These are phyloP conservation scores for Oryzias javanicus DNA, from an alignment of 2,113 vertebrate species.

Conservation along the genomic window DNA sequence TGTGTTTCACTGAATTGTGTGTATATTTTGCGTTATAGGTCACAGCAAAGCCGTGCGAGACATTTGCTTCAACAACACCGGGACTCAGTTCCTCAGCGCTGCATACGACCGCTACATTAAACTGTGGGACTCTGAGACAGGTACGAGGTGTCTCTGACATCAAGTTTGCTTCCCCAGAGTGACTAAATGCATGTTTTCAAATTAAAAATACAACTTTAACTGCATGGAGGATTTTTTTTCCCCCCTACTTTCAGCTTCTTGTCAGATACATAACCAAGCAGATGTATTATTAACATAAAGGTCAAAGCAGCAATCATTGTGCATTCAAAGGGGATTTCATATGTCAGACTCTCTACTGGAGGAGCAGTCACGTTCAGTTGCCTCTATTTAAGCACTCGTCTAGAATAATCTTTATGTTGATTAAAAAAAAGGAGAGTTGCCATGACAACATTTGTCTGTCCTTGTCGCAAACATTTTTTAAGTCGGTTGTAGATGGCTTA, in stretches of 20 bases:
- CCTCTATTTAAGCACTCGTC: not conserved
- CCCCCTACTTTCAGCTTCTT: too few species aligned
- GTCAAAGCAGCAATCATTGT: not conserved
- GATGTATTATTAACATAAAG: not conserved
- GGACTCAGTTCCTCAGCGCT: constrained; percentile 92
- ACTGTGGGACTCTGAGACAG: constrained; percentile 97
- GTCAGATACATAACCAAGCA: not conserved
- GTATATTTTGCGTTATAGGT: constrained; percentile 71
- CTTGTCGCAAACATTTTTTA: too few species aligned
- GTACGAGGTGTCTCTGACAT: constrained; percentile 66
- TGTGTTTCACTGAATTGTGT: constrained; percentile 12
- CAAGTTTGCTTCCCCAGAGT: not conserved
- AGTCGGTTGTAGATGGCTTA: too few species aligned
- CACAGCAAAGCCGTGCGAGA: constrained; percentile 98
- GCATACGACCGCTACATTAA: constrained; percentile 97
- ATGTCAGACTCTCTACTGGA: not conserved
- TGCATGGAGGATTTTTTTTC: not conserved
- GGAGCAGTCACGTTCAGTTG: not conserved
- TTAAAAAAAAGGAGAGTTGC: too few species aligned
- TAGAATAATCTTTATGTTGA: not conserved
- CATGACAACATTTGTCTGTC: too few species aligned
- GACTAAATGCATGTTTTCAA: not conserved
- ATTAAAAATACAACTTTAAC: not conserved
- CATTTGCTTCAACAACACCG: constrained; percentile 93
- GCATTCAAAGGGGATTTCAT: not conserved